A percentile compares a stretch with the other conserved stretches of the same genome.
Conservation (phyloP, 1,140 invertebrate species). For the Papilio polytes region DNA sequence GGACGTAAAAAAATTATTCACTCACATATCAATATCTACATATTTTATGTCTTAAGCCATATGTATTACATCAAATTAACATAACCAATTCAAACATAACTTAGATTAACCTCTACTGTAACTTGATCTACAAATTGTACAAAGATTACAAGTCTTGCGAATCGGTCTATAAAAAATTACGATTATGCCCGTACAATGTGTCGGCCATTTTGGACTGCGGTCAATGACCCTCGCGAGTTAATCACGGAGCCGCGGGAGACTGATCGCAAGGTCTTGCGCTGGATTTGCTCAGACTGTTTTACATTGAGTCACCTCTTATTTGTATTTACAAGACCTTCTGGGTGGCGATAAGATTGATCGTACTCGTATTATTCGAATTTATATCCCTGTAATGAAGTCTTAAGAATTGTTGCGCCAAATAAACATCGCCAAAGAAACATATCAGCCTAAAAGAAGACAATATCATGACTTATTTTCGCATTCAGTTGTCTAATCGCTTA, state of each 20-base stretch:
- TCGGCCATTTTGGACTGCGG: conserved; percentile 62
- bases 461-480: no score
- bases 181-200: conserved; percentile 50
- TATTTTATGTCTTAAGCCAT: not conserved
- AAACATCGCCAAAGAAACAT: no score
- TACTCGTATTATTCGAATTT: not conserved
- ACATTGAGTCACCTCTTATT: conserved; percentile 3
- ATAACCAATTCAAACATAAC: not conserved
- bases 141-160: conserved; percentile 40
- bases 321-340: conserved; percentile 1
- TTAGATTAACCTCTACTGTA: not conserved
- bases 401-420: not conserved
- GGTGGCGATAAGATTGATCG: not conserved
- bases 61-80: not conserved
- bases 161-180: conserved; percentile 49
- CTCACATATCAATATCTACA: not conserved
- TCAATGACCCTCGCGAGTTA: conserved; percentile 53
- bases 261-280: conserved; percentile 41
- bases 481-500: no score
- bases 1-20: not conserved
- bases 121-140: conserved; percentile 31
- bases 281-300: conserved; percentile 38
- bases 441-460: no score
- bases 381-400: not conserved
- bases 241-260: conserved; percentile 51